Percentiles rank a stretch among this genome's conserved stretches.
phyloP scores from a whole-genome alignment of 2,888 invertebrate genomes.

The Andricus curvator region DNA sequence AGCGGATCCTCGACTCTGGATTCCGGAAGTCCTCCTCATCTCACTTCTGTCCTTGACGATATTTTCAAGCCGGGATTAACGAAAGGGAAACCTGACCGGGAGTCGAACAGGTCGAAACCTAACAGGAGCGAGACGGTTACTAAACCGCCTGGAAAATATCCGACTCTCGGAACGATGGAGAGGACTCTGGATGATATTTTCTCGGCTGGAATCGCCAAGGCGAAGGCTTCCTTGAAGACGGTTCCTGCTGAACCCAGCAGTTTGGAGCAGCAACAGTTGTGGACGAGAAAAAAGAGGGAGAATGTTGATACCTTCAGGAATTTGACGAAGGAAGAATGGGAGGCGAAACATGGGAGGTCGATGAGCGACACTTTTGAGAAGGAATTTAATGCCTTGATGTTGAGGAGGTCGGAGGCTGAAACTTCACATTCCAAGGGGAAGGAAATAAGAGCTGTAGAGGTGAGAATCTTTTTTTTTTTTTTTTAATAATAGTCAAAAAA shows the following conservation, averaged over 20 bases:
- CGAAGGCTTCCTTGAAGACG: slow-evolving; percentile 54
- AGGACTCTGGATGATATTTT: slow-evolving; percentile 68
- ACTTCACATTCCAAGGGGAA: slow-evolving; percentile 34
- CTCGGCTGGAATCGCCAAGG: slow-evolving; percentile 67
- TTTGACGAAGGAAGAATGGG: slow-evolving; percentile 76
- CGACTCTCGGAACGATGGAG: slow-evolving; percentile 43
- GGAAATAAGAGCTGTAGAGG: slow-evolving; percentile 35
- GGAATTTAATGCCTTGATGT: slow-evolving; percentile 25
- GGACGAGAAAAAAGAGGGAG: slow-evolving; percentile 66
- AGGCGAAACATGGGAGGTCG: slow-evolving; percentile 65
- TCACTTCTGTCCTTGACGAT: slow-evolving; percentile 2
- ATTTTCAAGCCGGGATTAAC: slow-evolving; percentile 10
- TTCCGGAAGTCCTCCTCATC: slow-evolving; percentile 13
- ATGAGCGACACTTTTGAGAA: slow-evolving; percentile 31
- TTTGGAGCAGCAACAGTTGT: slow-evolving; percentile 55
- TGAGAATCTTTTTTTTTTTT: neutral
- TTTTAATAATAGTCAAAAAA: no score
- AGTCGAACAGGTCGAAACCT: neutral
- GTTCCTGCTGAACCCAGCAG: slow-evolving; percentile 33
- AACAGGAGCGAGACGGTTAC: slow-evolving; percentile 12
- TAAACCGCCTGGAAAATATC: slow-evolving; percentile 11
- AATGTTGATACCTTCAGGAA: slow-evolving; percentile 70
- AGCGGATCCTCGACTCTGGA: slow-evolving; percentile 1
- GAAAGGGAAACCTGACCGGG: neutral
- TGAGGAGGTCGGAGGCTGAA: slow-evolving; percentile 42